Conservation (phyloP, 2,888 invertebrate genomes). For the Seira ritae region DNA sequence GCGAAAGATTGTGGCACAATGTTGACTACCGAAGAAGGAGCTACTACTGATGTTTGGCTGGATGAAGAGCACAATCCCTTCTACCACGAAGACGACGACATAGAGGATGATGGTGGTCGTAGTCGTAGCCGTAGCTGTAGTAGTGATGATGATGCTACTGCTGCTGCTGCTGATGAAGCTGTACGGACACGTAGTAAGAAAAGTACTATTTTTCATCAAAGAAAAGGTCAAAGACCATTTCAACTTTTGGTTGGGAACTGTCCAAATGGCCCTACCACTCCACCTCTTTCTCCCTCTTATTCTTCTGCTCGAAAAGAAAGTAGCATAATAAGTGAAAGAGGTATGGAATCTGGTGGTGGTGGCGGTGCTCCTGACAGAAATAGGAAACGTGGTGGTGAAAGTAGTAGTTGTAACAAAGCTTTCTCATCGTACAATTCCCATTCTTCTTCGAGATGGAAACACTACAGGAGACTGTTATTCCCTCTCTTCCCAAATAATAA, state of each 20-base stretch:
- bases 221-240: slow-evolving; percentile 65
- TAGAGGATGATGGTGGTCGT: background rate
- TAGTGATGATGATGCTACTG: slow-evolving; percentile 4
- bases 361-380: too few relatives aligned
- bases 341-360: slow-evolving; percentile 28
- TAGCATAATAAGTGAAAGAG: slow-evolving; percentile 19
- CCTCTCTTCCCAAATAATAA: slow-evolving; percentile 49
- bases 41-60: slow-evolving; percentile 33
- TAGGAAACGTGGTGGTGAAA: too few relatives aligned
- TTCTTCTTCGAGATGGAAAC: slow-evolving; percentile 49
- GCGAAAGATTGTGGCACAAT: slow-evolving; percentile 51
- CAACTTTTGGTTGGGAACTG: slow-evolving; percentile 64
- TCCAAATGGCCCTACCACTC: slow-evolving; percentile 62
- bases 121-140: too few relatives aligned
- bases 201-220: slow-evolving; percentile 63
- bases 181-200: slow-evolving; percentile 62
- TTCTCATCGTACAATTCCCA: slow-evolving; percentile 34
- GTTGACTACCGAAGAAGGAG: slow-evolving; percentile 26
- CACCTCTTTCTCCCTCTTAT: slow-evolving; percentile 32
- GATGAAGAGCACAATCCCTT: slow-evolving; percentile 25
- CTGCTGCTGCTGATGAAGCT: slow-evolving; percentile 38
- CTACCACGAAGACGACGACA: background rate
- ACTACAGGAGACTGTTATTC: slow-evolving; percentile 44
- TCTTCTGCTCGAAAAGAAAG: too few relatives aligned
- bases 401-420: slow-evolving; percentile 22